Conservation (phyloP, 2,113 vertebrate genomes). For the Nothobranchius kuhntae region DNA sequence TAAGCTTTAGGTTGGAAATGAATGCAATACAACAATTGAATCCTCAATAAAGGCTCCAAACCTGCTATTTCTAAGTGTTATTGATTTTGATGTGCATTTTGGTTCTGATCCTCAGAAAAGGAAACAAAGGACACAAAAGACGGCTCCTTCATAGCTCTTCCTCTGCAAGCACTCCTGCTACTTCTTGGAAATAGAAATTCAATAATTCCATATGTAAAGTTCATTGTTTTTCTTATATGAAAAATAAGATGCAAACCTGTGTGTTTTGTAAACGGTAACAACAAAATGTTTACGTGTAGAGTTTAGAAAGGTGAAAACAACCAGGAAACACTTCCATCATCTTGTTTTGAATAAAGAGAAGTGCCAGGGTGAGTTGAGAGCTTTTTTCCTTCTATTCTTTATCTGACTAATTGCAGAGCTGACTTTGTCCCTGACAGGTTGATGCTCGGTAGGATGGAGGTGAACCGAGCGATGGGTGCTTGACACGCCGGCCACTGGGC, state of each 20-base stretch:
- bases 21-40: too few relatives aligned
- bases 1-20: background rate
- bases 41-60: too few relatives aligned
- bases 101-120: conserved; percentile 1
- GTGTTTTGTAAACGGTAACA: background rate
- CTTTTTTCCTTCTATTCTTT: conserved; percentile 10
- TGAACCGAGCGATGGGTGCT: conserved; percentile 47
- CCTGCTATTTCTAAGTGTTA: too few relatives aligned
- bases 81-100: too few relatives aligned
- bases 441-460: conserved; percentile 34
- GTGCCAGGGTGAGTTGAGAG: background rate
- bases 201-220: background rate
- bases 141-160: background rate
- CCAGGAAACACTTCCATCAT: background rate
- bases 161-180: background rate
- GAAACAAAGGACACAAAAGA: background rate
- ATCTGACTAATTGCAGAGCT: conserved; percentile 22
- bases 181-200: background rate
- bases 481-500: conserved; percentile 63
- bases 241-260: background rate
- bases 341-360: background rate
- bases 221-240: conserved; percentile 3
- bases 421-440: conserved; percentile 17
- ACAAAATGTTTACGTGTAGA: conserved; percentile 9
- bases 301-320: background rate